Conservation (phyloP, 2,797 vertebrate species). For the Salmo trutta region DNA sequence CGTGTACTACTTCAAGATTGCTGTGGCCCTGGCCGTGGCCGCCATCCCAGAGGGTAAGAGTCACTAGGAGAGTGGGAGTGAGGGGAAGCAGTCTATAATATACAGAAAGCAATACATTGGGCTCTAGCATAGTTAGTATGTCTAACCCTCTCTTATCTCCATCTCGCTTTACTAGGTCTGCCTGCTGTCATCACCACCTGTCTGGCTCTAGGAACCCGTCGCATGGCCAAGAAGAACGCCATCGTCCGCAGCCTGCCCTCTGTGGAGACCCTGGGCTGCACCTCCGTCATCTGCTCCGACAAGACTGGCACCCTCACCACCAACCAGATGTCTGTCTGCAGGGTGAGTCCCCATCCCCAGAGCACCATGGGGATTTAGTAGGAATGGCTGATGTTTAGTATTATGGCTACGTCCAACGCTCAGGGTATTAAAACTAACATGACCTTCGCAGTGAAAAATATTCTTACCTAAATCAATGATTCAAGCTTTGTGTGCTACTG, state of each 20-base stretch:
- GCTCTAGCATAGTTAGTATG: neutral
- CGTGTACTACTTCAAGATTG: slow-evolving; percentile 98
- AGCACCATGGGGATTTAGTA: neutral
- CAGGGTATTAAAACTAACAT: too few species aligned
- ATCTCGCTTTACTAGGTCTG: slow-evolving; percentile 66
- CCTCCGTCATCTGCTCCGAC: slow-evolving; percentile 97
- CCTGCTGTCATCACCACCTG: slow-evolving; percentile 99
- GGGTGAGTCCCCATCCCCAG: slow-evolving; percentile 76
- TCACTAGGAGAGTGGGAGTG: neutral
- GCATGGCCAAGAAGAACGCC: slow-evolving; percentile 99
- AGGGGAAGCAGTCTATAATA: neutral
- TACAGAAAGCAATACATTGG: too few species aligned
- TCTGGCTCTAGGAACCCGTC: slow-evolving; percentile 94
- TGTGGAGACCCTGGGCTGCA: slow-evolving; percentile 96
- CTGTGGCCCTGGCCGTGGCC: slow-evolving; percentile 94
- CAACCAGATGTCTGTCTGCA: slow-evolving; percentile 99
- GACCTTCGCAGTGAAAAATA: too few species aligned
- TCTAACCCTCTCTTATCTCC: neutral
- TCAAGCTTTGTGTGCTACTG: too few species aligned
- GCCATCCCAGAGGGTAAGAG: slow-evolving; percentile 90
- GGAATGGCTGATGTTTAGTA: neutral
- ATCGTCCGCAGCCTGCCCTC: slow-evolving; percentile 96
- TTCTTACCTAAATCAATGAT: neutral
- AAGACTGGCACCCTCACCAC: slow-evolving; percentile 97
- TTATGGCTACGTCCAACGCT: neutral